Base-by-base conservation (phyloP, 2,797 vertebrate genomes). In the Oreortyx pictus region DNA sequence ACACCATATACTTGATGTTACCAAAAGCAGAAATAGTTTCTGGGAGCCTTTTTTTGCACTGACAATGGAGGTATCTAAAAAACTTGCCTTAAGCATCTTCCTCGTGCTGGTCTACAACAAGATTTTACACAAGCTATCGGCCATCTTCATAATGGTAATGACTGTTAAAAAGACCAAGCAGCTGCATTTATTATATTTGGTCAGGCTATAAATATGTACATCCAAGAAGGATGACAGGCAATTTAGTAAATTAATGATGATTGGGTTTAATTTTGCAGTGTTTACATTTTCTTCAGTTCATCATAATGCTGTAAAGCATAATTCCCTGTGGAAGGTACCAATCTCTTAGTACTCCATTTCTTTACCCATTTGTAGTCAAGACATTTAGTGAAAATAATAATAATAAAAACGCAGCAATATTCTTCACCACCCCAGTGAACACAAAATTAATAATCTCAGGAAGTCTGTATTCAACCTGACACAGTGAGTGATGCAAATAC, bases 371-470 rank as follows among this genome's bases (percentile, higher is more conserved):
- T 59, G 93, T 88, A 75, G 44, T 61, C 75, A 54, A 90, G 75
- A 77, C 23, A 91, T 90, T 96, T 92, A 89, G 65, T 86, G 82
- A 87, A 73, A 96, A 94, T 95, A 94, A 82, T 70, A 82, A 82
- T 70, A 91, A 92, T 78, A 76, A 78, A 67, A 50, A 12, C 49
- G 11, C 29, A 82, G 67, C 62, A 94, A 93, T 90, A 94, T 85
- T 74, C 91, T 94, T 96, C 61, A 71, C 74, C 83, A 94, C 79
- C 33, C 72, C 35, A 35, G 77, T 89, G 96, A 96, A 95, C 90
- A 96, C 88, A 92, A 86, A 97, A 95, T 96, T 97, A 97, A 96
- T 96, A 95, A 95, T 93, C 84, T 95, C 91, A 23, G 50, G 82
- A 84, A 79, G 81, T 76, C 82, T 82, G 27, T 82, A 70, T 95